Evolutionary conservation across 2,888 invertebrate genomes (phyloP).

Genomic region (Drosophila paramelanica): DNA sequence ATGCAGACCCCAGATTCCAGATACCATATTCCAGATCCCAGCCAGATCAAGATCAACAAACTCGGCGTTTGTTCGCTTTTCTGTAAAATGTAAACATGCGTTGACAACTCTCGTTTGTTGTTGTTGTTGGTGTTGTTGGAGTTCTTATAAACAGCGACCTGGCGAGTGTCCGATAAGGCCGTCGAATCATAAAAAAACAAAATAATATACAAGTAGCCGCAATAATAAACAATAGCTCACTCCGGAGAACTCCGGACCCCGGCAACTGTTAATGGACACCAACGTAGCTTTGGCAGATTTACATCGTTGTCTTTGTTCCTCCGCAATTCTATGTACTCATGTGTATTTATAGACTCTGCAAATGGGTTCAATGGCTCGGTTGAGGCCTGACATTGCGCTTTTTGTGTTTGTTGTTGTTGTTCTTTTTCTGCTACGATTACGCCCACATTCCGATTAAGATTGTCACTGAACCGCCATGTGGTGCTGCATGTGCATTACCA

Average conservation of each 20-base stretch:
- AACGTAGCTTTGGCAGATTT: conserved; percentile 24
- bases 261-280: conserved; percentile 37
- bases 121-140: conserved; percentile 23
- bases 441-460: conserved; percentile 36
- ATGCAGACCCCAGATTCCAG: conserved; percentile 8
- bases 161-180: conserved; percentile 65
- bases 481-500: not conserved
- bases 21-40: not conserved
- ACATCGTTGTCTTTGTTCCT: conserved; percentile 25
- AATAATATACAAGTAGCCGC: conserved; percentile 30
- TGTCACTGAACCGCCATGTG: conserved; percentile 28
- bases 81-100: conserved; percentile 53
- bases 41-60: conserved; percentile 65
- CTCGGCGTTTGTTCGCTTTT: conserved; percentile 41
- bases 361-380: conserved; percentile 45
- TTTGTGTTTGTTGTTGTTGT: not conserved
- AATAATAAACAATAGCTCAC: conserved; percentile 48
- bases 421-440: conserved; percentile 21
- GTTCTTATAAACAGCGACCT: conserved; percentile 36
- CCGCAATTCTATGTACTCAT: conserved; percentile 12
- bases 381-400: conserved; percentile 23
- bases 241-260: conserved; percentile 8
- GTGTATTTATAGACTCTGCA: conserved; percentile 37
- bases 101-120: conserved; percentile 55
- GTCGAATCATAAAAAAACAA: conserved; percentile 16